These are phyloP conservation scores for Chromoteleia sp. DNA, from an alignment of 2,888 invertebrate genomes.

Conservation along the genomic window DNA sequence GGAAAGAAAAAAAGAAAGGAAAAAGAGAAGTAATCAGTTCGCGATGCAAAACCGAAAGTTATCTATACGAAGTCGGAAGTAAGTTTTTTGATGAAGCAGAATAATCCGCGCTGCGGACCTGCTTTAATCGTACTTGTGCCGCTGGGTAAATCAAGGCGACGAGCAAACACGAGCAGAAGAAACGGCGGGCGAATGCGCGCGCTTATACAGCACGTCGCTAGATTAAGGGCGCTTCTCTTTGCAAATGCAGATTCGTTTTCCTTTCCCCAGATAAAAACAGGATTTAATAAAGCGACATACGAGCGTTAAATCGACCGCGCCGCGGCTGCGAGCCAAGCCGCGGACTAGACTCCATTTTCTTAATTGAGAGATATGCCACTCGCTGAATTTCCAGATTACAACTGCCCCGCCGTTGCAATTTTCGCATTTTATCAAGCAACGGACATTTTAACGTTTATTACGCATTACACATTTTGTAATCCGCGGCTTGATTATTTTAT, in stretches of 20 bases:
- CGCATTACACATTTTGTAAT: constrained; percentile 44
- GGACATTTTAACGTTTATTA: constrained; percentile 55
- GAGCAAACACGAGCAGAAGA: constrained; percentile 64
- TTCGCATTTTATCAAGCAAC: constrained; percentile 61
- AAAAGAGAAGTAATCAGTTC: neutral
- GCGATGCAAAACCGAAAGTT: neutral
- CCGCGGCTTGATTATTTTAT: constrained; percentile 53
- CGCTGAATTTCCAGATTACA: constrained; percentile 71
- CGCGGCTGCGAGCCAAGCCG: constrained; percentile 73
- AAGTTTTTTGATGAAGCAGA: constrained; percentile 33
- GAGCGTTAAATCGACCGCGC: constrained; percentile 80
- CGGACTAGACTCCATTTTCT: constrained; percentile 75
- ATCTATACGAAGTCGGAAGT: constrained; percentile 14
- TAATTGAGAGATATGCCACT: constrained; percentile 74
- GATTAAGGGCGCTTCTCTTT: constrained; percentile 65
- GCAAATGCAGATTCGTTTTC: constrained; percentile 76
- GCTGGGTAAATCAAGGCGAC: constrained; percentile 64
- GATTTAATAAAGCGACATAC: constrained; percentile 83
- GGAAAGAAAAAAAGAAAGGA: neutral
- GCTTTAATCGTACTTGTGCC: constrained; percentile 52
- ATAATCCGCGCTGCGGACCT: constrained; percentile 47
- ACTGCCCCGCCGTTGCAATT: constrained; percentile 39
- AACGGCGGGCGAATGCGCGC: constrained; percentile 44
- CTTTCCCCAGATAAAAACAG: constrained; percentile 82
- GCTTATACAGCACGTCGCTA: constrained; percentile 56